Evolutionary conservation across 2,113 vertebrate species (phyloP), one percentile per base, ranked within the genome.

Genomic region (Nesoenas mayeri): DNA sequence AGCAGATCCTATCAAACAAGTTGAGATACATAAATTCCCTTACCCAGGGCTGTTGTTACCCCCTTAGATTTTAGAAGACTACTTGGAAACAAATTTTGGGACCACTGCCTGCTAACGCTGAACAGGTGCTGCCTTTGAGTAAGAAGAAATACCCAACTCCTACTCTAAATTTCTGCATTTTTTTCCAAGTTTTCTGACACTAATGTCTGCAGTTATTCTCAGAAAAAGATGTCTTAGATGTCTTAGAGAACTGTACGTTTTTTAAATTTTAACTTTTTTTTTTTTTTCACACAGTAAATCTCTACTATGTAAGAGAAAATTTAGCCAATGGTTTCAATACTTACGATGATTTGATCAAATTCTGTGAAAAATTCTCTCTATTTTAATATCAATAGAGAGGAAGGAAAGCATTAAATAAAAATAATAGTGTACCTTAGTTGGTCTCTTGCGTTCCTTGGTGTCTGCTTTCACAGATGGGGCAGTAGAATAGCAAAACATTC

Each of bases 171-270:
- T n/a, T 79, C 29, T 69, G 3, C 5, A 22, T 80, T 84, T 2
- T 42, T 47, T 69, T 85, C 19, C 15, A 66, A 9, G 8, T 70
- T 81, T 91, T 57, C 21, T 24, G 50, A 15, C 8, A 74, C 15
- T 81, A 88, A 48, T 26, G 2, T 57, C 26, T 4, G 2, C 42
- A 82, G 28, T 40, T 5, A 48, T 38, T 34, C 64, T 80, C 54
- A 89, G 21, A 18, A 93, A 79, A 65, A 3, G 36, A 36, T 36
- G 36, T 36, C 36, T 36, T 36, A 14, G 8, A 15, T 25, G 3
- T 34, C 34, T 61, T 65, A 25, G 14, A 69, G 16, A 64, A 21
- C 4, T 61, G 28, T 3, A 2, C 9, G 1, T 15, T 2, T 1
- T 29, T 60, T 16, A 2, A 2, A 7, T 31, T 81, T 80, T 38